phyloP scores from a whole-genome alignment of 2,113 vertebrate genomes.

The Mormyrus lacerda region DNA sequence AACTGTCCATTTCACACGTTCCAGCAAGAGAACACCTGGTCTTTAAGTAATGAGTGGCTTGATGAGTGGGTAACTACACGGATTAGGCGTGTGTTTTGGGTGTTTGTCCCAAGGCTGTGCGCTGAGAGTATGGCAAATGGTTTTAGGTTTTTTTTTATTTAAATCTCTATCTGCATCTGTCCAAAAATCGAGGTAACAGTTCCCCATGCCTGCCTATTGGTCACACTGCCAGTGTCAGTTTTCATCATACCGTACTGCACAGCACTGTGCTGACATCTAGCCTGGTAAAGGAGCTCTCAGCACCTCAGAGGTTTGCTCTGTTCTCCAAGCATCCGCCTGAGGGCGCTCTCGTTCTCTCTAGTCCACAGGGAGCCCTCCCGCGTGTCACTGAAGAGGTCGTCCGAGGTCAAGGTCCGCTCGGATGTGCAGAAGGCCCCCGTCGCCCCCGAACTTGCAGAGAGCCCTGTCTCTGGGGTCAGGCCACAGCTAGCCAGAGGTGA shows the following conservation, averaged over 20 bases:
- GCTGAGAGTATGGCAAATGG: background rate
- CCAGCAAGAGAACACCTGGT: background rate
- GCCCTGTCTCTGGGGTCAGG: slow-evolving; percentile 22
- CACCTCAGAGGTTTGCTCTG: background rate
- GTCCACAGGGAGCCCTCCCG: slow-evolving; percentile 54
- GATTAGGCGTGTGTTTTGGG: background rate
- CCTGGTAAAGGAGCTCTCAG: background rate
- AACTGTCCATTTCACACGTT: background rate
- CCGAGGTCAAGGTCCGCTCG: slow-evolving; percentile 42
- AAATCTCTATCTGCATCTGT: background rate
- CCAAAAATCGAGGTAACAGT: background rate
- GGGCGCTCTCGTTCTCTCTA: slow-evolving; percentile 27
- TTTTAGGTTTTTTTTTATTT: background rate
- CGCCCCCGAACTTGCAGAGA: slow-evolving; percentile 25
- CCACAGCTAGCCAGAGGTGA: slow-evolving; percentile 34
- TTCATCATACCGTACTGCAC: background rate
- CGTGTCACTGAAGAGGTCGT: slow-evolving; percentile 49
- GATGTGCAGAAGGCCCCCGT: slow-evolving; percentile 38
- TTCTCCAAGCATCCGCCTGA: background rate
- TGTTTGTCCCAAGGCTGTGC: background rate
- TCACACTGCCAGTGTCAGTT: background rate
- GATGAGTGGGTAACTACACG: background rate
- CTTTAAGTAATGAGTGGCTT: background rate
- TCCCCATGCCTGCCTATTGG: background rate
- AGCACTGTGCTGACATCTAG: background rate